Base-by-base conservation (phyloP, 2,113 vertebrate species). In the Cryptomyrus ogoouensis region DNA sequence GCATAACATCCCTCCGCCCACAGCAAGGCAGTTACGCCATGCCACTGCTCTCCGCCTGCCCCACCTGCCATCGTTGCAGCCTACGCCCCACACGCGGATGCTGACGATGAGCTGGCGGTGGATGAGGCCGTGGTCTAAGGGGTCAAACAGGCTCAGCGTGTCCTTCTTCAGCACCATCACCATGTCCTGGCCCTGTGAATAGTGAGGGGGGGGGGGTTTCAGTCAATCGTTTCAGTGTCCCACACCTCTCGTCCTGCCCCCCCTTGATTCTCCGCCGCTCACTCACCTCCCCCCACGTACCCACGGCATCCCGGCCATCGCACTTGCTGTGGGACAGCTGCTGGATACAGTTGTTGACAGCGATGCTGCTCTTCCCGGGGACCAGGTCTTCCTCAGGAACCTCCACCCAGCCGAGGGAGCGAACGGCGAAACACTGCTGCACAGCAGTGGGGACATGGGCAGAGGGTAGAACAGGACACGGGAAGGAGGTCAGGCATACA, bases 11-110 rank as follows among this genome's bases (percentile, higher is more conserved):
- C 21, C 42, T 46, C 83, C 44, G 5, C 21, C 39, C 21, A 47
- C 8, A 24, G 3, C 19, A 21, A n/a, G 44, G 83, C 21, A 24
- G 44, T 5, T 10, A n/a, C 3, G 3, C 42, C 17, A 21, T 1
- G 49, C 21, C 70, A 17, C 70, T 7, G 47, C 74, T 15, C 49
- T 39, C 31, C 24, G 15, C 31, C 74, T n/a, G 10, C 6, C 96
- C 96, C 92, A 98, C 98, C 98, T 98, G 95, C 98, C 98, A 0
- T 98, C 97, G 95, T 98, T 97, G 95, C 98, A 98, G 94, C 98
- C 98, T 91, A 99, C 98, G 0, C 98, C 98, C 98, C 98, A 99
- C 21, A 99, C 98, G 0, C 98, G 98, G 91, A 99, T 99, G 95
- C 97, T 98, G 92, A 97, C 95, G 93, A 99, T 97, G 94, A 97